Evolutionary conservation across 2,113 vertebrate genomes (phyloP).

Genomic region (Cinclus mexicanus): DNA sequence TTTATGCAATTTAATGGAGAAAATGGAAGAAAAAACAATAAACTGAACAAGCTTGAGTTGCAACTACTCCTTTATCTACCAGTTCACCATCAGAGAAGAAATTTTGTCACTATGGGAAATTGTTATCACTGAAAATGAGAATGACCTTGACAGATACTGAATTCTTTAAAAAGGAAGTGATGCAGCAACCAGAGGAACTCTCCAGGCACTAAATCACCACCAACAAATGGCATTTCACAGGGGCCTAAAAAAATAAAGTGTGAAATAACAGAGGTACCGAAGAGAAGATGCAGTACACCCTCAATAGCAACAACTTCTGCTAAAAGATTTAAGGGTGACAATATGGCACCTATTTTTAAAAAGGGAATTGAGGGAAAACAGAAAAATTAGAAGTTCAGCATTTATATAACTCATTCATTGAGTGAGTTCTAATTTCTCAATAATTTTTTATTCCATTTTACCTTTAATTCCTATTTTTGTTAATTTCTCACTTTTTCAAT

Average conservation of each 20-base stretch:
- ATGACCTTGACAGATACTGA: not conserved
- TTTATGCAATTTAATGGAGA: not conserved
- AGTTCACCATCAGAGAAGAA: not conserved
- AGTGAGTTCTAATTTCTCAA: not conserved
- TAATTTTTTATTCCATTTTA: not conserved
- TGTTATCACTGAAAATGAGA: not conserved
- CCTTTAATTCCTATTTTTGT: not conserved
- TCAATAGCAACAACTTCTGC: not conserved
- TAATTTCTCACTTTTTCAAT: not conserved
- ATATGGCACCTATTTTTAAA: not conserved
- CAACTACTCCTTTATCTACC: not conserved
- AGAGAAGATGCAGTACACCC: not conserved
- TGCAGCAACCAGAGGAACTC: not conserved
- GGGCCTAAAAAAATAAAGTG: not conserved
- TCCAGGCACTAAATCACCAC: not conserved
- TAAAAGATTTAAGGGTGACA: not conserved
- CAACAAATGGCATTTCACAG: not conserved
- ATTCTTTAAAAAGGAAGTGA: not conserved
- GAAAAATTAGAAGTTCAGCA: not conserved
- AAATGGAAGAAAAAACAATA: not conserved
- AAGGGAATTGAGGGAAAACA: not conserved
- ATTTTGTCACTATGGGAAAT: not conserved
- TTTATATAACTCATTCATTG: not conserved
- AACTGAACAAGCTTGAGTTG: not conserved
- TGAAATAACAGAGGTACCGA: not conserved